Conservation (phyloP, 2,113 vertebrate species). For the Noturus placidus region DNA sequence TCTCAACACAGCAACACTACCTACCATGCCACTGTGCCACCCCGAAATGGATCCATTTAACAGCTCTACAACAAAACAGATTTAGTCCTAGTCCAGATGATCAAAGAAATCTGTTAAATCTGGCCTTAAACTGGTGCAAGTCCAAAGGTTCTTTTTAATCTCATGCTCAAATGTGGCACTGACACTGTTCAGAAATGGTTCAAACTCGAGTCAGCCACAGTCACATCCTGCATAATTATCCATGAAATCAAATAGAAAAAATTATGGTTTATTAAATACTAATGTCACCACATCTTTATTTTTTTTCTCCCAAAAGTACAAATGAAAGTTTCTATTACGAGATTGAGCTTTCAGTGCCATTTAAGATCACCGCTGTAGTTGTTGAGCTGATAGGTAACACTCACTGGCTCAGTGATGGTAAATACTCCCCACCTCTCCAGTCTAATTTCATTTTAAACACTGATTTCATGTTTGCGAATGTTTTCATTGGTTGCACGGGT, state of each 20-base stretch:
- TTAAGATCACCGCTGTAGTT: background rate
- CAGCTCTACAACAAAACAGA: background rate
- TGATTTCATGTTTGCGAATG: background rate
- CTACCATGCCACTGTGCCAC: background rate
- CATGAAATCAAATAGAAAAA: background rate
- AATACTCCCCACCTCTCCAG: background rate
- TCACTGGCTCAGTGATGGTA: background rate
- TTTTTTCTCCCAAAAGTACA: background rate
- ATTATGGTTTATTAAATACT: background rate
- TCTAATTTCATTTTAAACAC: background rate
- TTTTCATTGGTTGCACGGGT: background rate
- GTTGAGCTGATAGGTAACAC: background rate
- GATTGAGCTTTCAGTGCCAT: background rate
- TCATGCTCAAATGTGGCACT: background rate
- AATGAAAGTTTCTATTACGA: background rate
- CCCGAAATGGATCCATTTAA: background rate
- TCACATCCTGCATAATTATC: background rate
- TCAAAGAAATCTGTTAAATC: background rate
- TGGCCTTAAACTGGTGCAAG: background rate
- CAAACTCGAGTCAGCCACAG: background rate
- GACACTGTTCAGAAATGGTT: background rate
- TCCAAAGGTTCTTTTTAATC: conserved; percentile 6
- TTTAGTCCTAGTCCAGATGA: background rate
- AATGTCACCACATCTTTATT: background rate
- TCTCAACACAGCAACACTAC: background rate